A percentile compares a stretch with the other conserved stretches of the same genome.
Evolutionary conservation across 1,140 invertebrate genomes (phyloP).

Genomic region (Brachionus koreanus): DNA sequence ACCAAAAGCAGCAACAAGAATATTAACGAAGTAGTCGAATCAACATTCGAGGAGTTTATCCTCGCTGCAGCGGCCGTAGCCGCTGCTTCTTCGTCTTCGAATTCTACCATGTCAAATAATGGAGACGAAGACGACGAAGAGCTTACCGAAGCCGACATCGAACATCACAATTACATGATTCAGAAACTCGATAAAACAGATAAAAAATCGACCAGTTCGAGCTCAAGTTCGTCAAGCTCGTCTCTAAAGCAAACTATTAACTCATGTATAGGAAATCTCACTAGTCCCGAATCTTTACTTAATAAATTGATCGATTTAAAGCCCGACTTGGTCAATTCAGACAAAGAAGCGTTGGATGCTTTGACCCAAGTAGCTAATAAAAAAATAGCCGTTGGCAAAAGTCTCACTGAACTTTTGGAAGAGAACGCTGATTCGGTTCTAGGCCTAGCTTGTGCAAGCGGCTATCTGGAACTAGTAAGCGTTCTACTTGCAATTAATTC

Average conservation of each 20-base stretch:
- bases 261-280: conserved; percentile 18
- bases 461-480: conserved; percentile 66
- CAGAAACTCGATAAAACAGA: background rate
- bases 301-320: conserved; percentile 26
- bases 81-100: background rate
- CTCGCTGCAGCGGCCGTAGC: conserved; percentile 28
- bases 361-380: conserved; percentile 26
- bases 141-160: background rate
- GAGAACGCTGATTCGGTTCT: conserved; percentile 38
- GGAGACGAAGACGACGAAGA: conserved; percentile 12
- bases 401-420: conserved; percentile 33
- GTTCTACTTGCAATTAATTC: conserved; percentile 59
- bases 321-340: background rate
- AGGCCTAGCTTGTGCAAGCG: conserved; percentile 52
- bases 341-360: background rate
- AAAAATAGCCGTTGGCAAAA: conserved; percentile 41
- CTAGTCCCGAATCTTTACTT: background rate
- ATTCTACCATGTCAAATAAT: background rate
- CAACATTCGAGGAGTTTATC: conserved; percentile 34
- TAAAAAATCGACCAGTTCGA: background rate
- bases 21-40: conserved; percentile 12
- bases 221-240: background rate
- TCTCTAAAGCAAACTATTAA: conserved; percentile 11
- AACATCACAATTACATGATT: conserved; percentile 21
- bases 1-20: background rate